Base-by-base conservation (phyloP, 2,113 vertebrate genomes). In the Bufo bufo region DNA sequence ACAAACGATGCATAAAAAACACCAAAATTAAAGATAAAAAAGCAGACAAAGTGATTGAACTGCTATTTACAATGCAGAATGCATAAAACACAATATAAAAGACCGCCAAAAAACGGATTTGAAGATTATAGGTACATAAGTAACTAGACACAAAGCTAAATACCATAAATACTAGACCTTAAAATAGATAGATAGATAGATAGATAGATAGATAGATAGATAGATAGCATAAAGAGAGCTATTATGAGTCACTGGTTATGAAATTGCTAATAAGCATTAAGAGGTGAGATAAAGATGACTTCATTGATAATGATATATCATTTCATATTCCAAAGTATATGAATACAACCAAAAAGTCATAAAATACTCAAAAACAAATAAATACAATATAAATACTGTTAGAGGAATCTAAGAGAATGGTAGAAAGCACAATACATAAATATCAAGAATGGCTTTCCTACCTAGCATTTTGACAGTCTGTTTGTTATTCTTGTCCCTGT, bases 381-480 rank as follows among this genome's bases (percentile, higher is more conserved):
- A 11, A 78, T 33, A 3, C 4, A n/a, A 79, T 47, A 33, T 79
- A 23, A 13, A 33, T 33, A 33, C 33, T 0, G 33, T 33, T 33
- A 33, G 33, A 33, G 33, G 33, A 33, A 33, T 79, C 23, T 14
- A 79, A 79, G 7, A 16, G 20, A 5, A 52, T 3, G 6, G 0
- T 72, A 72, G 4, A 47, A 19, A 17, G 19, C 13, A 74, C 12
- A 71, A 45, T 4, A 50, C 43, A 75, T 14, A 75, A 50, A 50
- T 50, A 75, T 50, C 45, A 75, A 1, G 19, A 80, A 54, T 84
- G 13, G 50, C 3, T 52, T 65, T 9, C 96, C 59, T 94, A 99
- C 98, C 98, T 89, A 99, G 90, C 98, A 99, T 99, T 90, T 99
- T 99, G 91, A 99, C 95, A 66, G 97, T 99, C 90, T 99, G 98